Percentiles rank a stretch among this genome's conserved stretches.
Conservation (phyloP, 2,113 vertebrate species). For the Proteles cristata region DNA sequence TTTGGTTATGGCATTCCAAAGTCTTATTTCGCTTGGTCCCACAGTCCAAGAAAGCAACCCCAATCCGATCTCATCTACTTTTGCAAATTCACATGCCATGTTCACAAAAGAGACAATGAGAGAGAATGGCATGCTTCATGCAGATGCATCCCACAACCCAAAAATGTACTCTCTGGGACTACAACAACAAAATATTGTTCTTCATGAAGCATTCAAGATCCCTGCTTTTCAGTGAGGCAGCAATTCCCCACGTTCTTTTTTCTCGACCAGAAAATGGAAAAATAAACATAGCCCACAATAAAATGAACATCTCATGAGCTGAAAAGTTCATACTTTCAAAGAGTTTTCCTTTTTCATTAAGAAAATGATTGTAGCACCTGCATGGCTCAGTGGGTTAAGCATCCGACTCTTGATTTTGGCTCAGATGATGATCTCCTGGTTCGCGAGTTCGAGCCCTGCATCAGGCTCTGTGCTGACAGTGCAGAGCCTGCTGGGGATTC, state of each 20-base stretch:
- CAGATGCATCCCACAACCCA: not conserved
- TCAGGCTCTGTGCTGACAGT: not conserved
- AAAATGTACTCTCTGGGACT: not conserved
- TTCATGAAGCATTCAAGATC: not conserved
- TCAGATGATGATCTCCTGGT: not conserved
- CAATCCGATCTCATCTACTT: not conserved
- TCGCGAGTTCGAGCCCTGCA: not conserved
- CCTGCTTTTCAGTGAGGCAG: not conserved
- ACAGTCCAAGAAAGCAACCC: not conserved
- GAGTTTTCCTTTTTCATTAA: not conserved
- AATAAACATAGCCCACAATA: not conserved
- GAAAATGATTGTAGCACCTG: not conserved
- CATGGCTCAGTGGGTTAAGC: not conserved
- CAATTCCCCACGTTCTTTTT: not conserved
- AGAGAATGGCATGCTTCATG: not conserved
- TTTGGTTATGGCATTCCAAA: not conserved
- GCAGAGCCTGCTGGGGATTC: too few relatives aligned
- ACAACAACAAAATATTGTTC: not conserved
- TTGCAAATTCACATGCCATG: not conserved
- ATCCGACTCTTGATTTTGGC: not conserved
- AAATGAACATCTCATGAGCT: not conserved
- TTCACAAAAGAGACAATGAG: not conserved
- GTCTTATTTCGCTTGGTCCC: not conserved
- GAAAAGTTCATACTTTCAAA: not conserved
- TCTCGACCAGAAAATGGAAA: not conserved